Conservation (phyloP, 2,797 vertebrate species). For the Sternotherus odoratus region DNA sequence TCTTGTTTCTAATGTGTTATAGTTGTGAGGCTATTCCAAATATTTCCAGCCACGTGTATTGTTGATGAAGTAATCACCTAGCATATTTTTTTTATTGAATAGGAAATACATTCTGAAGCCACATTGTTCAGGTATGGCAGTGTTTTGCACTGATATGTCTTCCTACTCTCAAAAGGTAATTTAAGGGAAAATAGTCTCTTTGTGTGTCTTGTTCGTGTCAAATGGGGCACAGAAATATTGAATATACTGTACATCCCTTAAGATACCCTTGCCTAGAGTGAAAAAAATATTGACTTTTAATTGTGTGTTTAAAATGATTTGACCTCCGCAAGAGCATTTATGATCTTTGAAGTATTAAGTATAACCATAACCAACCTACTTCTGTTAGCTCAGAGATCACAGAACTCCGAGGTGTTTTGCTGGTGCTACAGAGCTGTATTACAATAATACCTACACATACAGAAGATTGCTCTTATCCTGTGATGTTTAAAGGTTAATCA, state of each 20-base stretch:
- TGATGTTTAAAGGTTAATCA: conserved; percentile 40
- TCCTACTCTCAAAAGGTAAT: neutral
- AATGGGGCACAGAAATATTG: neutral
- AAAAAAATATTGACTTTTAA: conserved; percentile 33
- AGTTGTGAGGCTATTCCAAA: neutral
- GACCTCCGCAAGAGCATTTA: neutral
- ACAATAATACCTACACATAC: neutral
- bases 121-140: neutral
- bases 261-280: conserved; percentile 13
- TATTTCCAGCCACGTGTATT: neutral
- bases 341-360: conserved; percentile 24
- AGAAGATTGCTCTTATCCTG: conserved; percentile 22
- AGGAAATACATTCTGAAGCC: neutral
- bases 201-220: neutral
- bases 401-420: conserved; percentile 32
- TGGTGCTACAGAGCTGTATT: conserved; percentile 4
- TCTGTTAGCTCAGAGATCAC: conserved; percentile 7
- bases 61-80: neutral
- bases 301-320: conserved; percentile 19
- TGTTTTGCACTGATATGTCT: neutral
- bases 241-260: neutral
- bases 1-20: neutral
- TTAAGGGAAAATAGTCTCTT: neutral
- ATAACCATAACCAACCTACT: conserved; percentile 13
- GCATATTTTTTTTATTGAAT: neutral